phyloP scores from a whole-genome alignment of 2,797 vertebrate genomes.

The Gadopsis marmoratus region DNA sequence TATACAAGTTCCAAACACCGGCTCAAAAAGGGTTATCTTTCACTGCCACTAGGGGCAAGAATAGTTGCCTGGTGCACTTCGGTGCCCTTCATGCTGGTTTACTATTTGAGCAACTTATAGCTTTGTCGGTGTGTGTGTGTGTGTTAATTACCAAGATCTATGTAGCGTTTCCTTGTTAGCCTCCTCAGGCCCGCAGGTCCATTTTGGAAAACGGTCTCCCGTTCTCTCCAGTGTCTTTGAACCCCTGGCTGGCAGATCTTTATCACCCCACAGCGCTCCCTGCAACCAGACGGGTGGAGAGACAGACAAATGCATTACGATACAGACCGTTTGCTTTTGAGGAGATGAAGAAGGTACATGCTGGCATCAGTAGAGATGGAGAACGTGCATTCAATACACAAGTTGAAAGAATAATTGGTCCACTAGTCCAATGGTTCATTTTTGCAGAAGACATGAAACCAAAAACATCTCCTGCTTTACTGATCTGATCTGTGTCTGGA shows the following conservation, averaged over 20 bases:
- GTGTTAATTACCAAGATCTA: conserved; percentile 91
- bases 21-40: too few species aligned
- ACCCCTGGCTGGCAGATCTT: conserved; percentile 89
- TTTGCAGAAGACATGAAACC: not conserved
- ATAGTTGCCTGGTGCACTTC: not conserved
- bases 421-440: too few species aligned
- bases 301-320: not conserved
- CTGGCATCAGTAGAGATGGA: not conserved
- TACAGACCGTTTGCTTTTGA: not conserved
- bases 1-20: too few species aligned
- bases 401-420: not conserved
- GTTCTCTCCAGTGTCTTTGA: conserved; percentile 86
- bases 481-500: not conserved
- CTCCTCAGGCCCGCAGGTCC: conserved; percentile 85
- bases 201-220: conserved; percentile 88
- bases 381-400: not conserved
- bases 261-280: conserved; percentile 91
- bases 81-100: not conserved
- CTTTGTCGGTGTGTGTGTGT: not conserved
- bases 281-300: conserved; percentile 41
- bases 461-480: not conserved
- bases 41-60: too few species aligned
- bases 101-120: too few species aligned
- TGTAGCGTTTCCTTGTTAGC: conserved; percentile 92
- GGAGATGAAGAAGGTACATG: not conserved